phyloP scores from a whole-genome alignment of 1,140 invertebrate genomes.

The Yoshiicerus persimilis region DNA sequence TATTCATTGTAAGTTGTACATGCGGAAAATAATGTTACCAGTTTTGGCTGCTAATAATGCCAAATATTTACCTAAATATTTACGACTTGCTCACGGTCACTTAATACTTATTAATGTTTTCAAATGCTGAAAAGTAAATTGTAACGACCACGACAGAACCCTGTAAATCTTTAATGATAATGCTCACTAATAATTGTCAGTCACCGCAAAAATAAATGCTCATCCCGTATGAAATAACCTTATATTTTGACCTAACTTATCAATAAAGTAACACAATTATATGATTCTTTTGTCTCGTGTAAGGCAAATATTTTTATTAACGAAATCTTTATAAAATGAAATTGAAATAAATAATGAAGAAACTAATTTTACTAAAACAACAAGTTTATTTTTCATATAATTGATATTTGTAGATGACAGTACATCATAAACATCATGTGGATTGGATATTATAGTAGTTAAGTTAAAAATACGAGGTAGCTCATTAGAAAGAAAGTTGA shows the following conservation, averaged over 20 bases:
- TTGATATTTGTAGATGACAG: no score
- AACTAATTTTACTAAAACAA: neutral
- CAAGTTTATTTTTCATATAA: no score
- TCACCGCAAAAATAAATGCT: neutral
- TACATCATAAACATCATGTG: neutral
- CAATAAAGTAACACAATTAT: neutral
- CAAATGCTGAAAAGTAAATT: neutral
- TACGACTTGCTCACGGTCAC: neutral
- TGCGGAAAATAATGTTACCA: neutral
- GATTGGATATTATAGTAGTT: no score
- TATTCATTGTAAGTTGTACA: no score
- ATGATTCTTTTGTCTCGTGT: neutral
- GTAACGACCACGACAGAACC: neutral
- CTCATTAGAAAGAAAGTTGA: constrained; percentile 38
- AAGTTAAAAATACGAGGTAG: constrained; percentile 37
- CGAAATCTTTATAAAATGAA: neutral
- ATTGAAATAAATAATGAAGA: neutral
- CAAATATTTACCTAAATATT: neutral
- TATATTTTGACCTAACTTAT: neutral
- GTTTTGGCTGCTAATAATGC: neutral
- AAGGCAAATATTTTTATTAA: neutral
- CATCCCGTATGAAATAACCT: neutral
- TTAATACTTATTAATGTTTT: neutral
- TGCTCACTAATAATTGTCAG: neutral
- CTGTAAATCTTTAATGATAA: neutral